Conservation (phyloP, 1,140 invertebrate genomes). For the Eupristina koningsbergeri region DNA sequence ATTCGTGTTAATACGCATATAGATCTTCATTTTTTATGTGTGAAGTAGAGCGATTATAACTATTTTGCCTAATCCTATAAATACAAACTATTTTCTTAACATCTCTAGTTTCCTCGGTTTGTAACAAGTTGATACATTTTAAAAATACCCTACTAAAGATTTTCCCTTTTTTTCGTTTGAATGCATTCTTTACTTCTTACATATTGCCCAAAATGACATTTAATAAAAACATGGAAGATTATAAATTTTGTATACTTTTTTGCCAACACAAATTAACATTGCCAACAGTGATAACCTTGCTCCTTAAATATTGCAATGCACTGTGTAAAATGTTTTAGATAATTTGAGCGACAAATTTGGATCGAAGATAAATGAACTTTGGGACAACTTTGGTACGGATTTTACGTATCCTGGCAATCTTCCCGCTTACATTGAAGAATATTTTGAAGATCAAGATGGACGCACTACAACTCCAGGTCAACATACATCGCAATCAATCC, state of each 20-base stretch:
- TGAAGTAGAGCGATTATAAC: neutral
- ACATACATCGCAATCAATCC: slow-evolving; percentile 70
- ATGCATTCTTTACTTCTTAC: too few relatives aligned
- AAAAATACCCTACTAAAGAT: neutral
- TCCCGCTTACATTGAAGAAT: slow-evolving; percentile 83
- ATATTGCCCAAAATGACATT: too few relatives aligned
- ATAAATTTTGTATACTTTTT: too few relatives aligned
- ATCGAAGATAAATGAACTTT: slow-evolving; percentile 80
- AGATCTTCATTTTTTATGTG: neutral
- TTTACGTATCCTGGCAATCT: slow-evolving; percentile 82
- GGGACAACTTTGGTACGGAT: slow-evolving; percentile 81
- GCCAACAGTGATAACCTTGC: too few relatives aligned
- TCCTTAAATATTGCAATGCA: too few relatives aligned
- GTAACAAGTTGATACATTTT: neutral
- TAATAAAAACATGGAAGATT: too few relatives aligned
- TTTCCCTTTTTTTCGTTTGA: neutral
- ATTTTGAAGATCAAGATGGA: slow-evolving; percentile 80
- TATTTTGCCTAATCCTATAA: neutral
- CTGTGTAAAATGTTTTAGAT: slow-evolving; percentile 70
- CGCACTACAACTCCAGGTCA: slow-evolving; percentile 66
- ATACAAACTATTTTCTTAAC: neutral
- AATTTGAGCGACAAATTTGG: slow-evolving; percentile 83
- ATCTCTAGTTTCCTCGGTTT: neutral
- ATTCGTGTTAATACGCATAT: neutral
- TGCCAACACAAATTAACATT: too few relatives aligned